Evolutionary conservation across 2,113 vertebrate species (phyloP).

Genomic region (Elachura formosa): DNA sequence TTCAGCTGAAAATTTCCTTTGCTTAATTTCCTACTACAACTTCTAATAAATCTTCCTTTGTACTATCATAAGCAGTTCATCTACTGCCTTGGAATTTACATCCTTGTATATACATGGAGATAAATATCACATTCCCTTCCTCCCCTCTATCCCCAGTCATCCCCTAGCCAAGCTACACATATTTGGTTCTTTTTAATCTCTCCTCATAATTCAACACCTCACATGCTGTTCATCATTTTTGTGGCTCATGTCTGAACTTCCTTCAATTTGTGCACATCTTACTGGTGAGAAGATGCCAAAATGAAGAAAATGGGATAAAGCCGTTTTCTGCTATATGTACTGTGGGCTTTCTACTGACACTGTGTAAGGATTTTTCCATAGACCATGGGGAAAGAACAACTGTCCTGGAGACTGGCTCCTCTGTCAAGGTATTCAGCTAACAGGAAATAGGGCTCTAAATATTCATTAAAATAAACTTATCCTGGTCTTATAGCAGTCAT

Average conservation of each 20-base stretch:
- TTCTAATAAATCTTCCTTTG: conserved; percentile 60
- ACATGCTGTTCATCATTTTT: conserved; percentile 30
- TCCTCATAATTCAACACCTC: conserved; percentile 11
- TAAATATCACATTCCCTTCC: conserved; percentile 3
- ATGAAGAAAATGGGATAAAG: not conserved
- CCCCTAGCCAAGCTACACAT: not conserved
- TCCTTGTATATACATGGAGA: conserved; percentile 39
- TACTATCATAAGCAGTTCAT: conserved; percentile 40
- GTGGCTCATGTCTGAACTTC: conserved; percentile 16
- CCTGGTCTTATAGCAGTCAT: not conserved
- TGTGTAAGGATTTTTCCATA: not conserved
- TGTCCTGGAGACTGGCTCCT: not conserved
- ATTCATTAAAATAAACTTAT: not conserved
- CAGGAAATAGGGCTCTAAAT: not conserved
- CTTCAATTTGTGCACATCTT: not conserved
- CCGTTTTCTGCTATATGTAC: accelerated
- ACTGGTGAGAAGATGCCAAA: not conserved
- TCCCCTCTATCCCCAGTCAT: not conserved
- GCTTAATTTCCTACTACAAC: conserved; percentile 39
- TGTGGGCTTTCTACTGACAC: not conserved
- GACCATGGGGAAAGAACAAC: not conserved
- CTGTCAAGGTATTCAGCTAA: not conserved
- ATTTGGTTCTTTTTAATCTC: conserved; percentile 45
- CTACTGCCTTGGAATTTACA: conserved; percentile 40
- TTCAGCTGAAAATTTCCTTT: conserved; percentile 42